phyloP scores from a whole-genome alignment of 2,888 invertebrate species.

The Eudasyphora cyanicolor region DNA sequence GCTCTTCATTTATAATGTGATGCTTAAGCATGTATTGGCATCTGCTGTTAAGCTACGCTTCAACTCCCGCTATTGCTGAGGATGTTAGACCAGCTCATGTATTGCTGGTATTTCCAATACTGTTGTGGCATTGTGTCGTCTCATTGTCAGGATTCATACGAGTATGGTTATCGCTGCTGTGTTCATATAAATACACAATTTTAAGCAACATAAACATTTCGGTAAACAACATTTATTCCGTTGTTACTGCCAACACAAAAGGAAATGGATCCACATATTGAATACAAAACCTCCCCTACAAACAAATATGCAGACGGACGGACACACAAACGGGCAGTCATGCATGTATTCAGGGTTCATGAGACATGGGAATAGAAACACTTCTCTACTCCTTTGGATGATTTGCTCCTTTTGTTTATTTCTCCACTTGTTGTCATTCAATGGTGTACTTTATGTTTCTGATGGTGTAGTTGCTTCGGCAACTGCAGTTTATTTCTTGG shows the following conservation, averaged over 20 bases:
- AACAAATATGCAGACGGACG: too few relatives aligned
- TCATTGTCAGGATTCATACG: too few relatives aligned
- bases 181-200: background rate
- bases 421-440: background rate
- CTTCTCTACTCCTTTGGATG: too few relatives aligned
- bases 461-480: background rate
- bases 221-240: background rate
- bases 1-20: conserved; percentile 34
- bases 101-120: too few relatives aligned
- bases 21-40: conserved; percentile 50
- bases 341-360: too few relatives aligned
- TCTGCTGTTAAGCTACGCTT: background rate
- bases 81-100: background rate
- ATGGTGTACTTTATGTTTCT: background rate
- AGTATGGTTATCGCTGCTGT: background rate
- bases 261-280: background rate
- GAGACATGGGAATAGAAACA: background rate
- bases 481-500: background rate
- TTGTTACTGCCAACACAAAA: background rate
- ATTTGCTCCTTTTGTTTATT: background rate
- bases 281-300: too few relatives aligned
- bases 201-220: background rate
- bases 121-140: too few relatives aligned
- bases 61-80: background rate
- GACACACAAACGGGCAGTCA: too few relatives aligned